phyloP scores from a whole-genome alignment of 2,888 invertebrate species.

The Caenorhabditis sulstoni region DNA sequence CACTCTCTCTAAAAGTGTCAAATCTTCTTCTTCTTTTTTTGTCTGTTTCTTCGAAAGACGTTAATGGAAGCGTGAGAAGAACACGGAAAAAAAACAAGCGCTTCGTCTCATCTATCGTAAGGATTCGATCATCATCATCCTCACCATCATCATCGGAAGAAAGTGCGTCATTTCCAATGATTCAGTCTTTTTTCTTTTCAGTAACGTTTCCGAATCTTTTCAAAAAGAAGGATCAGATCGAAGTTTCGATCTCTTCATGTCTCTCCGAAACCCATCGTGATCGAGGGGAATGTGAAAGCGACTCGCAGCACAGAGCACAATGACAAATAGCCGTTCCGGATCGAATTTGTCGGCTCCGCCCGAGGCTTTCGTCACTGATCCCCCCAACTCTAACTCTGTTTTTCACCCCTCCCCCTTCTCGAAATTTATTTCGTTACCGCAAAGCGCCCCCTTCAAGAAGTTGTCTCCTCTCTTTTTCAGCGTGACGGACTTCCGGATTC shows the following conservation, averaged over 20 bases:
- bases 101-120: background rate
- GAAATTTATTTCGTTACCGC: slow-evolving; percentile 45
- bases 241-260: background rate
- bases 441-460: slow-evolving; percentile 30
- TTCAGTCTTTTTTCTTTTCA: background rate
- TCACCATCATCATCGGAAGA: background rate
- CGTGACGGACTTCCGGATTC: slow-evolving; percentile 41
- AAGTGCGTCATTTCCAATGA: no score
- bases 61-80: slow-evolving; percentile 43
- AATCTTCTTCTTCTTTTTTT: background rate
- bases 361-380: background rate
- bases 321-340: background rate
- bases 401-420: slow-evolving; percentile 22
- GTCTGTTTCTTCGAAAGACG: background rate
- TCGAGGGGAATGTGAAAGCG: background rate
- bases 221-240: no score
- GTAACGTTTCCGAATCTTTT: no score
- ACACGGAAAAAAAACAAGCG: slow-evolving; percentile 21
- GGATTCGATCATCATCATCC: background rate
- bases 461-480: slow-evolving; percentile 2
- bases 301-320: no score
- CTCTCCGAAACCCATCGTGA: background rate
- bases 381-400: background rate
- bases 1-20: background rate
- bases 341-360: background rate